Base-by-base conservation (phyloP, 2,888 invertebrate genomes). In the Hartigia nigra region DNA sequence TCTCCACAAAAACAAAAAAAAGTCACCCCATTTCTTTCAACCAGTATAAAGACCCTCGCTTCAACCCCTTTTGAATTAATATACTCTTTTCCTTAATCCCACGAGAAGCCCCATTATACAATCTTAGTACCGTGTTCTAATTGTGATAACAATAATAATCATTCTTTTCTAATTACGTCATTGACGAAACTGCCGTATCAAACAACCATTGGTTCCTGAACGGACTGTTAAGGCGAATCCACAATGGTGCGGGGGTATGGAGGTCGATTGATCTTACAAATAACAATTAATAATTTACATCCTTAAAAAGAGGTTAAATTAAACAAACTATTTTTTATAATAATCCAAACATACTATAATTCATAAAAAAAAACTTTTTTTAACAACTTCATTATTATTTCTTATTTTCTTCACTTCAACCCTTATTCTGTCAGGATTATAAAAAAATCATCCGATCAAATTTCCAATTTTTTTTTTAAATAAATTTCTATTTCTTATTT, bases 231-330 rank as follows among this genome's bases (percentile, higher is more conserved):
- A 75, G n/a, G 35, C 36, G 36, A 93, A 93, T 93, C 89, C 94
- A 94, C 90, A 94, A 55, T 23, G 34, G 75, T 36, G 75, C 75
- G 75, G 75, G 94, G 75, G 75, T 36, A 12, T 9, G 34, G 34
- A 75, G 75, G 75, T 75, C 75, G 75, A 35, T 75, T 23, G 75
- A 75, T 36, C 55, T 55, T 55, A 9, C 9, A 23, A 55, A 55
- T 55, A 23, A 5, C 0, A 55, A 55, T 23, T 9, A 39, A 39
- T 23, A 9, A 55, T 23, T 55, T 23, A 55, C 23, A 9, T 55
- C 23, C 1, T 35, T 35, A 35, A 35, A 35, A 35, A 35, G 2
- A 35, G 35, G 35, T 35, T 9, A 34, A 1, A 35, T 9, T 35
- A 35, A 35, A 35, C 35, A 35, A 3, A 35, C 35, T 35, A 35